These are phyloP conservation scores for Antidorcas marsupialis DNA, from an alignment of 2,113 vertebrate species.

Conservation along the genomic window DNA sequence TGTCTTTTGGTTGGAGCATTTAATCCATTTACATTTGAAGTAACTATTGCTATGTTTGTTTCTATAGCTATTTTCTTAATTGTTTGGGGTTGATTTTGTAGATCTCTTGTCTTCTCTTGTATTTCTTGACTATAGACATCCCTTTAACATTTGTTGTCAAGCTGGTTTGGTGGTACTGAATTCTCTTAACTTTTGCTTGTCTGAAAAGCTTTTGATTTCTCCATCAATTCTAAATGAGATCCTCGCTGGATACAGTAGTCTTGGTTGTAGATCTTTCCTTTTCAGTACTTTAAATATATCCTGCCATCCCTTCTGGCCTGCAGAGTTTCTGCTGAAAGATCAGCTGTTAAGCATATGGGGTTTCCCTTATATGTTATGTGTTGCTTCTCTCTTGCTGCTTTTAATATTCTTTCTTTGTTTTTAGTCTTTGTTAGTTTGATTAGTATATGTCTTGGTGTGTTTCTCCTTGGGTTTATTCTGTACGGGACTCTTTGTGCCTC, in stretches of 20 bases:
- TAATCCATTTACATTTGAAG: neutral
- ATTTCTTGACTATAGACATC: neutral
- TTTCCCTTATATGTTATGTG: neutral
- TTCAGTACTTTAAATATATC: neutral
- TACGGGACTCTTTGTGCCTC: neutral
- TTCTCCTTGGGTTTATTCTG: neutral
- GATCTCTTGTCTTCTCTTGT: neutral
- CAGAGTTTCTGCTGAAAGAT: neutral
- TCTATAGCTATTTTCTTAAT: neutral
- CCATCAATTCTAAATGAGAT: neutral
- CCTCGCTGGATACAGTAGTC: rapidly evolving
- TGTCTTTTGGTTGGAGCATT: neutral
- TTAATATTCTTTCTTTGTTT: neutral
- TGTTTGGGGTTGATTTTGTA: neutral
- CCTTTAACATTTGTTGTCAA: neutral
- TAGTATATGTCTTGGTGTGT: neutral
- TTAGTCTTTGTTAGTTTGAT: neutral
- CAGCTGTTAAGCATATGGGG: neutral
- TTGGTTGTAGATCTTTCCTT: neutral
- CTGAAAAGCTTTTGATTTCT: neutral
- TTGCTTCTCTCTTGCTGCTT: neutral
- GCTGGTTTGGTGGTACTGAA: neutral
- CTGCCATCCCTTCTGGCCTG: neutral
- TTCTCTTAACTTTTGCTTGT: neutral
- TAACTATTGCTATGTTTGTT: neutral